Evolutionary conservation across 2,888 invertebrate genomes (phyloP), one percentile per base, ranked within the genome.

Genomic region (Ochlodes sylvanus): DNA sequence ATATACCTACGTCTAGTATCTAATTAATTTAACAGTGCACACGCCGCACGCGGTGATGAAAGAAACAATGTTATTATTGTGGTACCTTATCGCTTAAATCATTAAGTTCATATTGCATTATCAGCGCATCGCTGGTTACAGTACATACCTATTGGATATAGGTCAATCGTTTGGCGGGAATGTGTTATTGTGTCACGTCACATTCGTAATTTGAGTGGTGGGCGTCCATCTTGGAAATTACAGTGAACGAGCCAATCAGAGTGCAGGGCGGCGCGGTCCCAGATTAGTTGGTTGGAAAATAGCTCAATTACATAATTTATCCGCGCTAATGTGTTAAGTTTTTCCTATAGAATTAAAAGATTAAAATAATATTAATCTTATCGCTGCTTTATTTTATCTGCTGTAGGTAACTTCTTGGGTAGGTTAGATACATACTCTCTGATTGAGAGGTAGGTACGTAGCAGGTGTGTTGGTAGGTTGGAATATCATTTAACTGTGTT

Each of bases 161-260:
- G 87, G 87, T 86, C 86, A 83, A 74, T 75, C 75, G 73, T 72
- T 76, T 74, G 63, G 73, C 72, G 77, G 72, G 75, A 75, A 72
- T 75, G 70, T 75, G 70, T 75, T 75, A 76, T 74, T 75, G 80
- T 75, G 73, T 76, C 74, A n/a, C 41, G 41, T 42, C 14, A n/a
- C 41, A 68, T 67, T 71, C 63, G 89, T 86, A 89, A 90, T 79
- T 72, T 69, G 86, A 89, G 82, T 77, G 73, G 79, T 76, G 80
- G 85, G 85, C 89, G 83, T 80, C 90, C 90, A 90, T 90, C 79
- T 89, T 90, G 86, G 80, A 81, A 80, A 83, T 85, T 78, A 82
- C 73, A 76, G 61, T 77, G 75, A 72, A 73, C 77, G 73, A 77
- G 79, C 92, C 90, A 91, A 92, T 91, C 77, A 76, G 75, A 72